These are phyloP conservation scores for Metopolophium dirhodum DNA, from an alignment of 1,140 invertebrate species.

Conservation along the genomic window DNA sequence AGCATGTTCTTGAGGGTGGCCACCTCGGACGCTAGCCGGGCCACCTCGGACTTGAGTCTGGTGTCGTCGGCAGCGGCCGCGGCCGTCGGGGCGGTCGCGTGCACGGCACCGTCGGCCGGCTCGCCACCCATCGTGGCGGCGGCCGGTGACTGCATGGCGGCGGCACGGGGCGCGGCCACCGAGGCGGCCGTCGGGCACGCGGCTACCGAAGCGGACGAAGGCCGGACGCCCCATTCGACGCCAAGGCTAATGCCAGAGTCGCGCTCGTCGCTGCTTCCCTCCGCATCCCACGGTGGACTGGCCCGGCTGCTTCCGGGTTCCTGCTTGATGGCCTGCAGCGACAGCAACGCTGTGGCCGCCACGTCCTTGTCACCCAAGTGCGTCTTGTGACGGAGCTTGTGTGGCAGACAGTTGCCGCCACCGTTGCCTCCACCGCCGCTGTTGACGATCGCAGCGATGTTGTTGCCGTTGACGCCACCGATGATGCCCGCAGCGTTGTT, in stretches of 20 bases:
- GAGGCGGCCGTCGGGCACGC: constrained; percentile 71
- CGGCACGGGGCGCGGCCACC: constrained; percentile 71
- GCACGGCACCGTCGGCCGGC: constrained; percentile 68
- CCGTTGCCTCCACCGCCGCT: constrained; percentile 63
- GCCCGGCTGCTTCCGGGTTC: constrained; percentile 73
- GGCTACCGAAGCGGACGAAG: constrained; percentile 63
- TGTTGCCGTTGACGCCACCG: constrained; percentile 60
- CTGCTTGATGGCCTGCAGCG: constrained; percentile 82
- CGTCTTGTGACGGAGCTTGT: constrained; percentile 91
- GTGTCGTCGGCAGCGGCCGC: constrained; percentile 62
- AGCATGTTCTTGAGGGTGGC: constrained; percentile 79
- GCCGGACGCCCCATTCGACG: constrained; percentile 68
- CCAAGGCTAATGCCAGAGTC: constrained; percentile 87
- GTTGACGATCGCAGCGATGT: constrained; percentile 64
- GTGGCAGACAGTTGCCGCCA: constrained; percentile 79
- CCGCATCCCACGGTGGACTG: constrained; percentile 81
- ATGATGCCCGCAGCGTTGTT: constrained; percentile 62
- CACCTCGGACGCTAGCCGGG: constrained; percentile 88
- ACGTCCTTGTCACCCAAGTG: constrained; percentile 87
- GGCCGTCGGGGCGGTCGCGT: constrained; percentile 58
- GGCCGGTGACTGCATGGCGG: constrained; percentile 87
- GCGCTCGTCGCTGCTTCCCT: constrained; percentile 84
- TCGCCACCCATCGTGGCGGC: constrained; percentile 84
- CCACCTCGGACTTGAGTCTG: constrained; percentile 83
- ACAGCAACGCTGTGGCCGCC: constrained; percentile 74